Evolutionary conservation across 1,140 invertebrate genomes (phyloP).

Genomic region (Dreissena rostriformis): DNA sequence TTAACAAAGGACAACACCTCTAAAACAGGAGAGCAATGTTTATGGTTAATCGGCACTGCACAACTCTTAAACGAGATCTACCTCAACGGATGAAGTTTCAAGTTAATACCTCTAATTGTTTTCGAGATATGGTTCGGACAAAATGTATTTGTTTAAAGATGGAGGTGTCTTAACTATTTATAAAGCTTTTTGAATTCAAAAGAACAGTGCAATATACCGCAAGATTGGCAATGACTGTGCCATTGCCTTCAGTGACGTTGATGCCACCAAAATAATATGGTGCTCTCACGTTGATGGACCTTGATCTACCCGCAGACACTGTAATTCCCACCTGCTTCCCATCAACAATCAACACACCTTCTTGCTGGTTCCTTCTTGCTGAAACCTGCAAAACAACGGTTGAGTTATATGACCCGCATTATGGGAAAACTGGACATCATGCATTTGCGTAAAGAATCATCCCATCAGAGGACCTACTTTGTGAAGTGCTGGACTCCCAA

Average conservation of each 20-base stretch:
- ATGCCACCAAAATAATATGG: slow-evolving; percentile 93
- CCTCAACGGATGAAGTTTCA: too few species aligned
- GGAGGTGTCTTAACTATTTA: neutral
- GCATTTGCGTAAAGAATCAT: too few species aligned
- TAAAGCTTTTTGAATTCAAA: neutral
- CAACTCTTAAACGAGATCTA: too few species aligned
- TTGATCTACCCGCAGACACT: slow-evolving; percentile 83
- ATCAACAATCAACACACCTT: slow-evolving; percentile 88
- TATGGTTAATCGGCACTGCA: too few species aligned
- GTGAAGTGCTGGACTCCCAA: too few species aligned
- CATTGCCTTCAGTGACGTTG: slow-evolving; percentile 66
- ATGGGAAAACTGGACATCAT: too few species aligned
- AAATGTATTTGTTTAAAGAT: neutral
- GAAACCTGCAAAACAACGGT: slow-evolving; percentile 73
- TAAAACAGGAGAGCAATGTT: too few species aligned
- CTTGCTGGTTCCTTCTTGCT: slow-evolving; percentile 82
- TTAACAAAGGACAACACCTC: too few species aligned
- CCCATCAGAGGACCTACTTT: too few species aligned
- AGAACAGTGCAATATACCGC: slow-evolving; percentile 68
- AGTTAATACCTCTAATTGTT: too few species aligned
- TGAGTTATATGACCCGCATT: too few species aligned
- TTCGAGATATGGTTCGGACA: too few species aligned
- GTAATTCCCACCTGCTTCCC: slow-evolving; percentile 83
- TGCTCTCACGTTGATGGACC: slow-evolving; percentile 85
- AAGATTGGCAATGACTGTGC: slow-evolving; percentile 76